These are phyloP conservation scores for Germaria angustata DNA, from an alignment of 2,888 invertebrate species.

Conservation along the genomic window DNA sequence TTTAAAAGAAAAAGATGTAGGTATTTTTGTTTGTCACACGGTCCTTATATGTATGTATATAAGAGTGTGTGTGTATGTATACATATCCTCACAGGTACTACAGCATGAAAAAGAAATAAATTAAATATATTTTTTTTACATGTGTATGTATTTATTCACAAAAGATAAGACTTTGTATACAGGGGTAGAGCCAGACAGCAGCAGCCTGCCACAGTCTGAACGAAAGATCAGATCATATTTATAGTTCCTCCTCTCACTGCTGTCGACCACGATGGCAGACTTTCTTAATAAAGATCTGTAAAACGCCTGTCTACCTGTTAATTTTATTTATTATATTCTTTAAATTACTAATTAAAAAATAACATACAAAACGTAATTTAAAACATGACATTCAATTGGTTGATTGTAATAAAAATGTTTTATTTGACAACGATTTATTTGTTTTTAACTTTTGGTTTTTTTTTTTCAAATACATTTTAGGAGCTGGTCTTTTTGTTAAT, in stretches of 20 bases:
- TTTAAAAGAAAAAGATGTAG: neutral
- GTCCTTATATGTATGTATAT: neutral
- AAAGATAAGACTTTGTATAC: neutral
- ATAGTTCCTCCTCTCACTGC: neutral
- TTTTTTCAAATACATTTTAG: slow-evolving; percentile 1
- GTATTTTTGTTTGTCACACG: slow-evolving; percentile 23
- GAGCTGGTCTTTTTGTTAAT: slow-evolving; percentile 28
- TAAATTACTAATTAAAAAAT: slow-evolving; percentile 48
- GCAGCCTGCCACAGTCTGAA: slow-evolving; percentile 8
- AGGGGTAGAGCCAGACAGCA: too few relatives aligned
- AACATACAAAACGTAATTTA: slow-evolving; percentile 54
- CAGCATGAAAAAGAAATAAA: slow-evolving; percentile 30
- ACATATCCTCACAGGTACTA: slow-evolving; percentile 30
- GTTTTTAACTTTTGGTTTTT: slow-evolving; percentile 7
- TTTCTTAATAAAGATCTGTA: slow-evolving; percentile 35
- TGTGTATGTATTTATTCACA: slow-evolving; percentile 16
- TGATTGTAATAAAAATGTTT: slow-evolving; percentile 56
- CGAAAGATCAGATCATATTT: slow-evolving; percentile 27
- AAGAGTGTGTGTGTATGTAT: too few relatives aligned
- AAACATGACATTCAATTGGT: slow-evolving; percentile 8
- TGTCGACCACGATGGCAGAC: neutral
- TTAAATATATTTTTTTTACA: slow-evolving; percentile 46
- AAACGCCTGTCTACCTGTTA: slow-evolving; percentile 51
- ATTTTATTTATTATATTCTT: slow-evolving; percentile 31
- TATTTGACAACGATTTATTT: slow-evolving; percentile 55